A percentile compares a stretch with the other conserved stretches of the same genome.
Conservation (phyloP, 1,140 invertebrate species). For the Dinothrombium tinctorium region DNA sequence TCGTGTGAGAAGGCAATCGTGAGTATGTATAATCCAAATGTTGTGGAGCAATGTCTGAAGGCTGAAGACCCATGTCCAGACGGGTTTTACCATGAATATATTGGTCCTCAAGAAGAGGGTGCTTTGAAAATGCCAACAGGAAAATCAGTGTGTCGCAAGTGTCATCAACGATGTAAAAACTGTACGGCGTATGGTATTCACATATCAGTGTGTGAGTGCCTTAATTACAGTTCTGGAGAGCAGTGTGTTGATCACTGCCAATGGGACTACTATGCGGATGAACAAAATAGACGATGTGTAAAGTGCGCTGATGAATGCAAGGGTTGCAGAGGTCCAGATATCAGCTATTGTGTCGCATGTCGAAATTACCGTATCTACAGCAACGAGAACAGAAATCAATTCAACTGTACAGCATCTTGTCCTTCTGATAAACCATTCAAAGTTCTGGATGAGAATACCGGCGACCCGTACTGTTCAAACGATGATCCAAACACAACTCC, state of each 20-base stretch:
- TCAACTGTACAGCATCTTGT: slow-evolving; percentile 65
- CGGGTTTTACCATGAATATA: slow-evolving; percentile 57
- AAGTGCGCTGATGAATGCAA: slow-evolving; percentile 55
- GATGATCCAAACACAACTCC: slow-evolving; percentile 22
- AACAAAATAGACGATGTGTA: slow-evolving; percentile 41
- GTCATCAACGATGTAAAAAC: slow-evolving; percentile 63
- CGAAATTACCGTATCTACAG: slow-evolving; percentile 57
- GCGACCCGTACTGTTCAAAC: slow-evolving; percentile 51
- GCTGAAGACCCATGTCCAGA: slow-evolving; percentile 54
- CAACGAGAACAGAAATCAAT: slow-evolving; percentile 22
- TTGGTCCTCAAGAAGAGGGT: slow-evolving; percentile 43
- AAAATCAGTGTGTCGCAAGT: slow-evolving; percentile 61
- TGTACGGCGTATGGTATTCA: slow-evolving; percentile 72
- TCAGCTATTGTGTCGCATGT: slow-evolving; percentile 54
- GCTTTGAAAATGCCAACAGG: slow-evolving; percentile 39
- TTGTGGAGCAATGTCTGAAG: slow-evolving; percentile 35
- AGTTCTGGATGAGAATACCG: slow-evolving; percentile 35
- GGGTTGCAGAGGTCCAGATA: slow-evolving; percentile 51
- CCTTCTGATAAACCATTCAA: slow-evolving; percentile 50
- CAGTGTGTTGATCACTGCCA: slow-evolving; percentile 79
- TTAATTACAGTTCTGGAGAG: slow-evolving; percentile 54
- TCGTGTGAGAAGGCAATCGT: slow-evolving; percentile 73
- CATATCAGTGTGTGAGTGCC: slow-evolving; percentile 43
- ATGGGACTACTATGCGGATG: slow-evolving; percentile 51
- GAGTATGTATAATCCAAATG: slow-evolving; percentile 21